These are phyloP conservation scores for Ryuthela nishihirai DNA, from an alignment of 2,888 invertebrate species.

Conservation along the genomic window DNA sequence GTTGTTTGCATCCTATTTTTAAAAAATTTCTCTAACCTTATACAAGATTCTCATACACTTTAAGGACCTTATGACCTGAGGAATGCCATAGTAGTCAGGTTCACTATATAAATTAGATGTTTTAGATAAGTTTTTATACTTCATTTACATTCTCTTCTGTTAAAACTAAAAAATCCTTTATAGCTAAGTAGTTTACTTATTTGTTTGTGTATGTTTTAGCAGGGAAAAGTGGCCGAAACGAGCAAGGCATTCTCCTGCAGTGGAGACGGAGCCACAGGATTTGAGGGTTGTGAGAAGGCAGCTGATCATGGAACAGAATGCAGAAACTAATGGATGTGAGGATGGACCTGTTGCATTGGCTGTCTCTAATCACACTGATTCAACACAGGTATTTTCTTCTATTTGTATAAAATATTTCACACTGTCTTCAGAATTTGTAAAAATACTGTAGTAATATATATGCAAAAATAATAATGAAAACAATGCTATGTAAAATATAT, in stretches of 20 bases:
- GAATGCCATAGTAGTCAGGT: too few relatives aligned
- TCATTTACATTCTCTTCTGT: too few relatives aligned
- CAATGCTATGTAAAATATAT: too few relatives aligned
- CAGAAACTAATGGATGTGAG: constrained; percentile 36
- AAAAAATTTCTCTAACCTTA: too few relatives aligned
- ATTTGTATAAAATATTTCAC: neutral
- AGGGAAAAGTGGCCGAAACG: constrained; percentile 29
- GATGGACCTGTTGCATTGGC: constrained; percentile 25
- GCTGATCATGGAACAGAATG: constrained; percentile 30
- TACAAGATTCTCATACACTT: too few relatives aligned
- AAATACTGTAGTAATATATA: too few relatives aligned
- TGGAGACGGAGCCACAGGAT: constrained; percentile 28
- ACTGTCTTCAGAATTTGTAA: neutral
- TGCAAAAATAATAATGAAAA: neutral
- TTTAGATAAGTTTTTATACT: too few relatives aligned
- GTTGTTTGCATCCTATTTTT: too few relatives aligned
- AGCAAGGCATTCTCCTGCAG: constrained; percentile 12
- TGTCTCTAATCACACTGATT: constrained; percentile 31
- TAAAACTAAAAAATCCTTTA: too few relatives aligned
- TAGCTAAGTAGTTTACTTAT: too few relatives aligned
- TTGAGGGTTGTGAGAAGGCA: constrained; percentile 8
- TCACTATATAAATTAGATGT: too few relatives aligned
- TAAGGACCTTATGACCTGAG: too few relatives aligned
- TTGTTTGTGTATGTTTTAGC: constrained; percentile 2
- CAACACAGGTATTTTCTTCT: constrained; percentile 25